These are phyloP conservation scores for Trachymyrmex cornetzi DNA, from an alignment of 1,140 invertebrate genomes.

Conservation along the genomic window DNA sequence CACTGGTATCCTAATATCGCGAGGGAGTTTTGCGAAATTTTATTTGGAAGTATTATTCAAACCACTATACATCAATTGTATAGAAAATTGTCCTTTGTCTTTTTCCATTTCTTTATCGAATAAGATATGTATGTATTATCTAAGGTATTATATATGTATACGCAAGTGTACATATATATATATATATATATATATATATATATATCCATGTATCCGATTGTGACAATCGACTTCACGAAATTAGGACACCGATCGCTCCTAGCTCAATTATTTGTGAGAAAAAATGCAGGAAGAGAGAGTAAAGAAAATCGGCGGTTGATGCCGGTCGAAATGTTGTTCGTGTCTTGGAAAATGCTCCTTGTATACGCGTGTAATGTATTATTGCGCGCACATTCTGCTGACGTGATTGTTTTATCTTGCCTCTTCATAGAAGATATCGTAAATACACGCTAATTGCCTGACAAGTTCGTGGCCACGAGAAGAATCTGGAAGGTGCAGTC, in stretches of 20 bases:
- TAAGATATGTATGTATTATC: conserved; percentile 18
- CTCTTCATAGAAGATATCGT: conserved; percentile 80
- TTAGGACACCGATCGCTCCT: conserved; percentile 63
- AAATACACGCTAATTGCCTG: conserved; percentile 70
- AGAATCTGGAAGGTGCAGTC: conserved; percentile 10
- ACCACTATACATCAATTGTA: not conserved
- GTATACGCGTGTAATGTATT: conserved; percentile 69
- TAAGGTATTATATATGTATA: conserved; percentile 10
- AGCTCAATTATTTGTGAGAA: conserved; percentile 80
- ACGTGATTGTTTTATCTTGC: conserved; percentile 83
- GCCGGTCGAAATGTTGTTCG: conserved; percentile 75
- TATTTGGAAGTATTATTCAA: not conserved
- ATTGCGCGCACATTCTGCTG: conserved; percentile 73
- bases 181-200: too few species aligned
- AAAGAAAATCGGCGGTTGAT: conserved; percentile 77
- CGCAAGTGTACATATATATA: conserved; percentile 21
- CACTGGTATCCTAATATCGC: conserved; percentile 54
- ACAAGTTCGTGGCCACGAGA: conserved; percentile 77
- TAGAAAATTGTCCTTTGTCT: conserved; percentile 8
- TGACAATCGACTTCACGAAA: conserved; percentile 60
- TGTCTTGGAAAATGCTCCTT: conserved; percentile 68
- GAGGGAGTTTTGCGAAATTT: conserved; percentile 32
- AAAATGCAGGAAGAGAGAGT: conserved; percentile 45
- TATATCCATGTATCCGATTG: not conserved
- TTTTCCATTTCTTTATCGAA: conserved; percentile 48